phyloP scores from a whole-genome alignment of 2,888 invertebrate species.

The Phania funesta region DNA sequence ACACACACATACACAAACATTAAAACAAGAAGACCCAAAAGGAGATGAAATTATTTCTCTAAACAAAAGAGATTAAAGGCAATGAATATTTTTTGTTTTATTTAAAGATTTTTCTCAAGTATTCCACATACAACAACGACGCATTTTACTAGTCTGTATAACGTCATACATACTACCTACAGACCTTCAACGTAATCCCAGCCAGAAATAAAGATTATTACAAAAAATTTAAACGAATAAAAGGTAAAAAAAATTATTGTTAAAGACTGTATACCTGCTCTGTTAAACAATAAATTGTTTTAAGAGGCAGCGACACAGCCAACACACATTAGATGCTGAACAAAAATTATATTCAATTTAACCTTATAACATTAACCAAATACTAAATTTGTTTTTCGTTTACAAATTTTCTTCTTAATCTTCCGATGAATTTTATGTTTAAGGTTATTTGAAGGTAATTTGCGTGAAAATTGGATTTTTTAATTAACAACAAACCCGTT shows the following conservation, averaged over 20 bases:
- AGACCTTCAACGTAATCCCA: slow-evolving; percentile 1
- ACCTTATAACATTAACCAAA: slow-evolving; percentile 61
- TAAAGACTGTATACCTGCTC: slow-evolving; percentile 66
- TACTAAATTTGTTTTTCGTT: slow-evolving; percentile 52
- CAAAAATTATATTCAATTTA: slow-evolving; percentile 57
- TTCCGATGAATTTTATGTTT: slow-evolving; percentile 13
- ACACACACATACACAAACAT: slow-evolving; percentile 1
- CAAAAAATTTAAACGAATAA: slow-evolving; percentile 25
- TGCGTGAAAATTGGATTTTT: not conserved
- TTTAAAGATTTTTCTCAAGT: slow-evolving; percentile 53
- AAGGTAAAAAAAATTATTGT: slow-evolving; percentile 46
- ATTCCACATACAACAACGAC: slow-evolving; percentile 55
- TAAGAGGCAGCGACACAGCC: slow-evolving; percentile 37
- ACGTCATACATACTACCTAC: slow-evolving; percentile 26
- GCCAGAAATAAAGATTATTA: slow-evolving; percentile 46
- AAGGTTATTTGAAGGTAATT: slow-evolving; percentile 47
- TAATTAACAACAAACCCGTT: not conserved
- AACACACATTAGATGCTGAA: slow-evolving; percentile 33
- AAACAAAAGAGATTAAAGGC: slow-evolving; percentile 65
- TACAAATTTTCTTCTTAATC: slow-evolving; percentile 2
- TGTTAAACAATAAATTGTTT: slow-evolving; percentile 62
- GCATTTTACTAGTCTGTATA: slow-evolving; percentile 57
- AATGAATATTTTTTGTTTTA: slow-evolving; percentile 49
- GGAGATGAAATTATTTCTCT: slow-evolving; percentile 61
- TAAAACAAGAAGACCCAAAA: slow-evolving; percentile 19